Evolutionary conservation across 2,888 invertebrate genomes (phyloP).

Genomic region (Phymatocera aterrima): DNA sequence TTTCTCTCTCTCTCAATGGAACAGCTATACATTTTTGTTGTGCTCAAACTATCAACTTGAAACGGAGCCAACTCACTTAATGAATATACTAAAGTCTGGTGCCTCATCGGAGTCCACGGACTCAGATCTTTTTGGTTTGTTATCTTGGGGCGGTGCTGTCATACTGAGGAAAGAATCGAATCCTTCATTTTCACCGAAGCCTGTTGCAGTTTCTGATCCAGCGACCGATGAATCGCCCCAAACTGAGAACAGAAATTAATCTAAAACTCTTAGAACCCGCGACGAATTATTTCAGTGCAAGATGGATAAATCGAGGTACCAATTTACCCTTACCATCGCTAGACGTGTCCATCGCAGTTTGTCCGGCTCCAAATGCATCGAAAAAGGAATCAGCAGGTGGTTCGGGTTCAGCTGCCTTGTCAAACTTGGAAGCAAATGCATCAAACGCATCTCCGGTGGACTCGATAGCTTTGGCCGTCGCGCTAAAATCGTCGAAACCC

Average conservation of each 20-base stretch:
- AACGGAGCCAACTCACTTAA: conserved; percentile 77
- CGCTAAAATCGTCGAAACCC: conserved; percentile 60
- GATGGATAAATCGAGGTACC: background rate
- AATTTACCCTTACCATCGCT: conserved; percentile 67
- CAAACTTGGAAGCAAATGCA: conserved; percentile 93
- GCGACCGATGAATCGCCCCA: conserved; percentile 73
- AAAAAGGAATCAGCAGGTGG: conserved; percentile 74
- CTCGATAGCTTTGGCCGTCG: conserved; percentile 63
- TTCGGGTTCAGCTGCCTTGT: conserved; percentile 79
- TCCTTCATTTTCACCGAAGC: conserved; percentile 82
- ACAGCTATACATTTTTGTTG: background rate
- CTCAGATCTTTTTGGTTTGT: conserved; percentile 80
- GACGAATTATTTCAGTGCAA: background rate
- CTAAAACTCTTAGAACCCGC: background rate
- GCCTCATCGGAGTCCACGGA: conserved; percentile 88
- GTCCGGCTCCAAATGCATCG: conserved; percentile 76
- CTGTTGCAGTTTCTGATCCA: conserved; percentile 70
- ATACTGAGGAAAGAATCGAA: conserved; percentile 90
- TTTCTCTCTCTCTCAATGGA: background rate
- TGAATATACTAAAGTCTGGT: conserved; percentile 88
- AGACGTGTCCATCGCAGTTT: conserved; percentile 72
- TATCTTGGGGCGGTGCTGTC: conserved; percentile 85
- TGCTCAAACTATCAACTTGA: background rate
- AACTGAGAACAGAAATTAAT: conserved; percentile 61
- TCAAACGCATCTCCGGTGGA: conserved; percentile 83